Percentiles rank a stretch among this genome's conserved stretches.
Evolutionary conservation across 1,140 invertebrate genomes (phyloP).

Genomic region (Eumaeus atala): DNA sequence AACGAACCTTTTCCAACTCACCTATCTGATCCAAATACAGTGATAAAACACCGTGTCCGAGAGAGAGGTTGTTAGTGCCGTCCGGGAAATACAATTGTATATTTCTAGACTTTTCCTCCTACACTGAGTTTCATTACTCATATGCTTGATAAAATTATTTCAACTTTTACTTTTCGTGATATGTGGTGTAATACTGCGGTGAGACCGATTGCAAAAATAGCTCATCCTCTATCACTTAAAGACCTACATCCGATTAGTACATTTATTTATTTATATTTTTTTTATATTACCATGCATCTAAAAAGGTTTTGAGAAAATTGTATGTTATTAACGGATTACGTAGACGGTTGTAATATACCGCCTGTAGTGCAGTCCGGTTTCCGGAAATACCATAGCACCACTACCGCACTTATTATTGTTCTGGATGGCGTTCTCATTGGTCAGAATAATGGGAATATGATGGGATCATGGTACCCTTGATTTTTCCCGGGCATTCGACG

Average conservation of each 20-base stretch:
- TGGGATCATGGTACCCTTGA: neutral
- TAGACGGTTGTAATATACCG: neutral
- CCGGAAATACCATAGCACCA: neutral
- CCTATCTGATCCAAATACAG: neutral
- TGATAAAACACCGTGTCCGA: too few relatives aligned
- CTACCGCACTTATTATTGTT: conserved; percentile 2
- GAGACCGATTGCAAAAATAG: neutral
- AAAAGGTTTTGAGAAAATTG: neutral
- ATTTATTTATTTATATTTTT: too few relatives aligned
- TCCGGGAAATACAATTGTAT: too few relatives aligned
- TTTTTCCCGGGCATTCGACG: conserved; percentile 9
- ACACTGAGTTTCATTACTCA: neutral
- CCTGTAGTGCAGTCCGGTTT: neutral
- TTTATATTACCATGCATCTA: neutral
- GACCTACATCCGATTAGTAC: neutral
- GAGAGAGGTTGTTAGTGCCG: too few relatives aligned
- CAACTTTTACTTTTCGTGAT: neutral
- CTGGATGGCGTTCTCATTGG: conserved; percentile 3
- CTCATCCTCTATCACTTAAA: neutral
- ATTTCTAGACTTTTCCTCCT: neutral
- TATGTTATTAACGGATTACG: neutral
- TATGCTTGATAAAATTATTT: neutral
- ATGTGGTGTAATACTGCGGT: neutral
- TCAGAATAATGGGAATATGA: neutral
- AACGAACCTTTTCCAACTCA: neutral